Conservation (phyloP, 2,113 vertebrate species). For the Craseonycteris thonglongyai region DNA sequence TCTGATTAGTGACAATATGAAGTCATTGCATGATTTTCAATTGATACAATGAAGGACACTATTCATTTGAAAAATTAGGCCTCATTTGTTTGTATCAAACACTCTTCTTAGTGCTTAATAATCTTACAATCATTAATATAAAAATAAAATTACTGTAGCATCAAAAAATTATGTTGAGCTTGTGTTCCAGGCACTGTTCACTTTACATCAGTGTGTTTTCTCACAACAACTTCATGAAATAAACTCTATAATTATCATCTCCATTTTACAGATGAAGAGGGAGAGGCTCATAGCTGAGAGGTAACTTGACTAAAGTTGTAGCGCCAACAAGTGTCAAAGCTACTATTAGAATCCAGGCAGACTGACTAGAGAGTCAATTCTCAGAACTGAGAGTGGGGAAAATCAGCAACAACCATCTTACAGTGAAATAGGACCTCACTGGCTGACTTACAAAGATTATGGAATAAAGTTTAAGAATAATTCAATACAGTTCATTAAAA, state of each 20-base stretch:
- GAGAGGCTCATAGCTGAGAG: neutral
- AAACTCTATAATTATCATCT: neutral
- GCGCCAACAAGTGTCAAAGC: neutral
- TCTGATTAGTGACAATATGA: neutral
- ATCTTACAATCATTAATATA: neutral
- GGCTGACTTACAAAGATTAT: neutral
- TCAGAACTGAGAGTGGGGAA: neutral
- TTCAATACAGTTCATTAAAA: neutral
- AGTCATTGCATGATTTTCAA: neutral
- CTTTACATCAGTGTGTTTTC: neutral
- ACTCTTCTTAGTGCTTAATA: neutral
- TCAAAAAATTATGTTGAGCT: neutral
- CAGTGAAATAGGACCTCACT: neutral
- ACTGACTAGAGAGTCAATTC: neutral
- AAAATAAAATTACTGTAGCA: neutral
- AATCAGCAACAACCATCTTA: neutral
- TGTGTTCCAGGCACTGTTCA: neutral
- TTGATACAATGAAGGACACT: neutral
- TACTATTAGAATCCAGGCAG: neutral
- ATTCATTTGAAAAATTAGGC: neutral
- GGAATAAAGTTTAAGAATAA: neutral
- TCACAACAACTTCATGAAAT: neutral
- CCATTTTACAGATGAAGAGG: neutral
- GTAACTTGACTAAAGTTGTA: too few species aligned
- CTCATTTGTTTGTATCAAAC: neutral